These are phyloP conservation scores for Apamea crenata DNA, from an alignment of 2,888 invertebrate species.

Conservation along the genomic window DNA sequence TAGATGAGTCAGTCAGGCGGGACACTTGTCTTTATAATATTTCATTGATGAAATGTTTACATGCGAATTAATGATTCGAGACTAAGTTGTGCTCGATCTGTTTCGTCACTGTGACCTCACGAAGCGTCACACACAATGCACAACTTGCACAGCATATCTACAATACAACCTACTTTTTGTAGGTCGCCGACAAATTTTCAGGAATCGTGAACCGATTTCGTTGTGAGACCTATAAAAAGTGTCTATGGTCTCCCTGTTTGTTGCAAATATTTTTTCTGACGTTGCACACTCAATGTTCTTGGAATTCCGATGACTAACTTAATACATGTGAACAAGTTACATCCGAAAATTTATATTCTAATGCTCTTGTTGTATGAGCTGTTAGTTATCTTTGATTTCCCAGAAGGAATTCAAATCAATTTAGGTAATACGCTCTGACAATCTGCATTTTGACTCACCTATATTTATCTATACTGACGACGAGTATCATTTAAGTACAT, in stretches of 20 bases:
- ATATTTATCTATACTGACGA: slow-evolving; percentile 49
- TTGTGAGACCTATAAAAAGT: not conserved
- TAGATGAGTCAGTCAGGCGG: slow-evolving; percentile 41
- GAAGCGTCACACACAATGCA: slow-evolving; percentile 32
- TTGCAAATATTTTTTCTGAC: slow-evolving; percentile 9
- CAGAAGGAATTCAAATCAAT: slow-evolving; percentile 67
- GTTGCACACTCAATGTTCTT: slow-evolving; percentile 61
- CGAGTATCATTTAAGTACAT: slow-evolving; percentile 30
- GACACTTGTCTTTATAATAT: slow-evolving; percentile 49
- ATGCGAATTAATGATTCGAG: slow-evolving; percentile 48
- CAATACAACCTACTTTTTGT: slow-evolving; percentile 4
- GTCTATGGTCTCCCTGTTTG: not conserved
- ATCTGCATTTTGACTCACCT: slow-evolving; percentile 66
- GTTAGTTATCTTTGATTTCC: slow-evolving; percentile 72
- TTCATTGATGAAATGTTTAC: slow-evolving; percentile 45
- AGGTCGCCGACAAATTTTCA: not conserved
- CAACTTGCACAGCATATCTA: not conserved
- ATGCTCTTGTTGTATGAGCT: slow-evolving; percentile 49
- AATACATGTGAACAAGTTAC: slow-evolving; percentile 52
- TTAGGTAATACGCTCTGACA: slow-evolving; percentile 56
- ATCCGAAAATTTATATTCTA: slow-evolving; percentile 70
- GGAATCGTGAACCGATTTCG: slow-evolving; percentile 5
- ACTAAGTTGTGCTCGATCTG: slow-evolving; percentile 22
- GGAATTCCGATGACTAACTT: slow-evolving; percentile 72
- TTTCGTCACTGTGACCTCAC: slow-evolving; percentile 45